Conservation (phyloP, 2,888 invertebrate species). For the Lasius fuliginosus region DNA sequence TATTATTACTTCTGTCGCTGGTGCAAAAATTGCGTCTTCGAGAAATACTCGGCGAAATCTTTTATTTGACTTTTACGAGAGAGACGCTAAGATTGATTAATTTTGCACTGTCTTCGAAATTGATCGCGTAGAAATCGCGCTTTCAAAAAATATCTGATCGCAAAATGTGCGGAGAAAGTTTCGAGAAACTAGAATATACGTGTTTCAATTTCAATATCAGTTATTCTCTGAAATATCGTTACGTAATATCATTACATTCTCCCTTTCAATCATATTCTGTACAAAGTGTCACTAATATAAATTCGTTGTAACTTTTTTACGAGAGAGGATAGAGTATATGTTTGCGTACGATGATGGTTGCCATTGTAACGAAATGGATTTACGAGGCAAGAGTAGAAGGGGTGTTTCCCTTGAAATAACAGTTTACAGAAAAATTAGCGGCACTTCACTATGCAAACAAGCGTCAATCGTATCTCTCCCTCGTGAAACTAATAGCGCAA, state of each 20-base stretch:
- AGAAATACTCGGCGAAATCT: background rate
- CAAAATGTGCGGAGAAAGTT: background rate
- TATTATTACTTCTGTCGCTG: constrained; percentile 3
- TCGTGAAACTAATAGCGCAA: constrained; percentile 40
- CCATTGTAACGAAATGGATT: constrained; percentile 70
- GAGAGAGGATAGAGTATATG: constrained; percentile 28
- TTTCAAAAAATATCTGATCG: background rate
- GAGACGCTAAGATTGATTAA: background rate
- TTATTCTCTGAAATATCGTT: background rate
- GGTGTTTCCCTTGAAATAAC: constrained; percentile 65
- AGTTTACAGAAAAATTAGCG: constrained; percentile 74
- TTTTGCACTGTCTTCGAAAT: background rate
- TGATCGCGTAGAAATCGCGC: background rate
- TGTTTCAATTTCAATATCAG: background rate
- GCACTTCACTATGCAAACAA: constrained; percentile 76
- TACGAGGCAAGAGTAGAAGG: constrained; percentile 37
- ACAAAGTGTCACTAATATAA: background rate
- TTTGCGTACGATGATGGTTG: constrained; percentile 56
- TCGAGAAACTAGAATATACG: background rate
- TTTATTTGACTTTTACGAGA: background rate
- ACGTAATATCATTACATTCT: background rate
- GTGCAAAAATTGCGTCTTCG: background rate
- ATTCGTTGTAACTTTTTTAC: background rate
- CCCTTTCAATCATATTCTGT: background rate
- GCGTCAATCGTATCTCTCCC: constrained; percentile 26